A percentile compares a stretch with the other conserved stretches of the same genome.
Evolutionary conservation across 1,140 invertebrate species (phyloP).

Genomic region (Drosophila nigrodunni): DNA sequence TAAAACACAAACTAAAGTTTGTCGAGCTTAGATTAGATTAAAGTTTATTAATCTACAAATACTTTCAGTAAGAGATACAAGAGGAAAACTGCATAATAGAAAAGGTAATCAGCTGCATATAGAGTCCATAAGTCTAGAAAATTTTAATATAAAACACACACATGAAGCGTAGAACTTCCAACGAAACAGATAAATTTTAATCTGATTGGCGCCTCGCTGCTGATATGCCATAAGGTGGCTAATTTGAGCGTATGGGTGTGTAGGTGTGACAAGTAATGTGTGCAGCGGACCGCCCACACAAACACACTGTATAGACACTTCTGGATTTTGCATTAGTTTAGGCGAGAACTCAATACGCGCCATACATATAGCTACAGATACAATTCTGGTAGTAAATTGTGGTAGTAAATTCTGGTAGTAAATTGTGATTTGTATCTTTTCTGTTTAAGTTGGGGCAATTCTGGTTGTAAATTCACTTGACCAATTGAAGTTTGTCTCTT

Average conservation of each 20-base stretch:
- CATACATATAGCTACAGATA: slow-evolving; percentile 3
- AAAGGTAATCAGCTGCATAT: too few relatives aligned
- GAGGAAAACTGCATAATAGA: too few relatives aligned
- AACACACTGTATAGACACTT: background rate
- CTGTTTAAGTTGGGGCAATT: background rate
- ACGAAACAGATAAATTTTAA: background rate
- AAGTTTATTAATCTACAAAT: too few relatives aligned
- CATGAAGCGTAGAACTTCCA: background rate
- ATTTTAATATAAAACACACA: background rate
- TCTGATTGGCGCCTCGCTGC: background rate
- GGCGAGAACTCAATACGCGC: background rate
- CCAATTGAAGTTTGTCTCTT: slow-evolving; percentile 45
- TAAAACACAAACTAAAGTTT: too few relatives aligned
- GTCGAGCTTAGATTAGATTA: too few relatives aligned
- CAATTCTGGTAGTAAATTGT: too few relatives aligned
- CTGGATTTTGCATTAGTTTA: slow-evolving; percentile 8
- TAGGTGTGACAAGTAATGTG: background rate
- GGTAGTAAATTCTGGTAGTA: background rate
- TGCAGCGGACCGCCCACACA: slow-evolving; percentile 10
- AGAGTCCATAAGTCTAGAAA: too few relatives aligned
- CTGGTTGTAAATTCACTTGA: slow-evolving; percentile 52
- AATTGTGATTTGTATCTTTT: background rate
- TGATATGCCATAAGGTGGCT: background rate
- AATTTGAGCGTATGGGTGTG: background rate
- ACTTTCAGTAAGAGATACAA: too few relatives aligned